Base-by-base conservation (phyloP, 2,797 vertebrate species). In the Oreonectes daqikongensis region DNA sequence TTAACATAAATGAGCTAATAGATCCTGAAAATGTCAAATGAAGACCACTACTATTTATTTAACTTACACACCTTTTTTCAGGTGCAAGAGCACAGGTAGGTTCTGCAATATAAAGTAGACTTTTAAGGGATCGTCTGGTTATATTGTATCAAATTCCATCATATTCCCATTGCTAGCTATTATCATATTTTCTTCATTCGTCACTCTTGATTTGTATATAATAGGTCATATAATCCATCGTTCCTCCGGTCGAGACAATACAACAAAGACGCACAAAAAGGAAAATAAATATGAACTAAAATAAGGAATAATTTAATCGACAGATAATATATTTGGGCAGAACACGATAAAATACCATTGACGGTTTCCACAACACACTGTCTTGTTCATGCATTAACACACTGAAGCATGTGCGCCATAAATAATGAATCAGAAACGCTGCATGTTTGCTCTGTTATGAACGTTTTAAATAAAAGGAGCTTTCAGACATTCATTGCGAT, bases 311-410 rank as follows among this genome's bases (percentile, higher is more conserved):
- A 80, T 78, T 83, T 80, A 83, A 79, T 73, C 5, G 12, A 67
- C 70, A 42, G 12, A 14, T 4, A 12, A 42, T 76, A 60, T 50
- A 70, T 50, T 59, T 68, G 57, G 38, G 69, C 46, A 79, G 77
- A 81, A 77, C 77, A 52, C 26, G 78, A 78, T 26, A 35, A 53
- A 69, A 71, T 75, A 26, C 42, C 81, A 75, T 20, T 50, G 60
- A 70, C 28, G 30, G 32, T 5, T 80, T 78, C 69, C 38, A 85
- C 80, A 82, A 77, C 72, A 85, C 63, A 80, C 65, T 44, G 69
- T 71, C 63, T 77, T 71, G 77, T 44, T 81, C 84, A 85, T 85
- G 84, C 84, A 85, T 82, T 78, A 84, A 83, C 80, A 83, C 68
- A 46, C 26, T 71, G 72, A 72, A 79, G 80, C 66, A 79, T 64